Evolutionary conservation across 2,888 invertebrate species (phyloP), one percentile per base, ranked within the genome.

Genomic region (Hypomecis atomaria): DNA sequence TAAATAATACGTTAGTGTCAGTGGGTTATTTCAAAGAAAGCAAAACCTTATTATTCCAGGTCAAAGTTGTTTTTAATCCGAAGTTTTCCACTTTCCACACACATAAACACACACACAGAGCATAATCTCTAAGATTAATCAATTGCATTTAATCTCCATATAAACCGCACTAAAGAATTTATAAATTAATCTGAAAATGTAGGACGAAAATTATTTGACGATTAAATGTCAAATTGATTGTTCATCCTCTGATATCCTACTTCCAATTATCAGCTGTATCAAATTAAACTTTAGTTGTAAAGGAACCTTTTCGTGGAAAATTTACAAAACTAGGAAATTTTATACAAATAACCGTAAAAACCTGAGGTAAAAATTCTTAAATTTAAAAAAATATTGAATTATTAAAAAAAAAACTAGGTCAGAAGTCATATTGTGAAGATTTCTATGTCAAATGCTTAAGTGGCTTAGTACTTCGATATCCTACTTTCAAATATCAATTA

Each of bases 401-500:
- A 45, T 10, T 37, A 33, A 38, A 23, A 4, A 23, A 47, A 38
- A 45, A 48, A 49, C 9, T 49, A 45, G 53, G 13, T 13, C 50
- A 7, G 8, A 5, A 50, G 13, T n/a, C 33, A 11, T 43, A 36
- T 43, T 11, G 11, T 8, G 13, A n/a, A 49, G 49, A 37, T 49
- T 48, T 34, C 33, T 49, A 23, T 37, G 38, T 42, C 9, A 40
- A 40, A 47, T 40, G 6, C 23, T 23, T 37, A 23, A 62, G 62
- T 45, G 45, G 49, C 23, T 0, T 11, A 56, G 23, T 4, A 10
- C 11, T 6, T 47, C 37, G 63, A 54, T 63, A 59, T 44, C 48
- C 49, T 63, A 59, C 54, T 59, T 63, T 58, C 57, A 53, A 53
- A 45, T 62, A 62, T 58, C 58, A 53, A 58, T 58, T 53, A 58